phyloP scores from a whole-genome alignment of 1,140 invertebrate genomes.

The Lepidurus apus region DNA sequence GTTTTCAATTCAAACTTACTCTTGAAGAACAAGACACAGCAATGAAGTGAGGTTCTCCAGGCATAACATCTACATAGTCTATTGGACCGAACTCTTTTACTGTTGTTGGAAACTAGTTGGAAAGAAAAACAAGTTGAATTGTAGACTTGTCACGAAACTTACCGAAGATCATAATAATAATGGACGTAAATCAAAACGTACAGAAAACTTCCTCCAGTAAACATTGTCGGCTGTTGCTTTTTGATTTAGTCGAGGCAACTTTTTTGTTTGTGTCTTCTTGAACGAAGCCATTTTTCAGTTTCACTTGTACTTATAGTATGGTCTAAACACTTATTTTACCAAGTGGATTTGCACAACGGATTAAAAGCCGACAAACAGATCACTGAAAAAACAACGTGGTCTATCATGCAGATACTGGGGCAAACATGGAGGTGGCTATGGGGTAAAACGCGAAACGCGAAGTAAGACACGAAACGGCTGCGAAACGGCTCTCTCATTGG shows the following conservation, averaged over 20 bases:
- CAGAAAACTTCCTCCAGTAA: slow-evolving; percentile 79
- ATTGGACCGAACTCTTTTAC: slow-evolving; percentile 89
- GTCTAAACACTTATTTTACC: too few relatives aligned
- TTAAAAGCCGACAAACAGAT: too few relatives aligned
- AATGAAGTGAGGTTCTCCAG: slow-evolving; percentile 77
- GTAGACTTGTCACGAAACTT: slow-evolving; percentile 24
- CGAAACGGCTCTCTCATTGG: too few relatives aligned
- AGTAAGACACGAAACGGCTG: too few relatives aligned
- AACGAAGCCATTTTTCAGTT: slow-evolving; percentile 53
- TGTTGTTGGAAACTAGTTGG: slow-evolving; percentile 69
- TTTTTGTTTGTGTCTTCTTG: slow-evolving; percentile 65
- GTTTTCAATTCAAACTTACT: slow-evolving; percentile 48
- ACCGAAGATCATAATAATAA: too few relatives aligned
- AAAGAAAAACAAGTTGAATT: slow-evolving; percentile 35
- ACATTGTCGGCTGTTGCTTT: slow-evolving; percentile 65
- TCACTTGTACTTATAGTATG: background rate
- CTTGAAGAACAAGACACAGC: slow-evolving; percentile 83
- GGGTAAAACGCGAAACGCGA: too few relatives aligned
- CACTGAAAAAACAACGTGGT: too few relatives aligned
- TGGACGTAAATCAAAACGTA: too few relatives aligned
- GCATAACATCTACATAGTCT: slow-evolving; percentile 84
- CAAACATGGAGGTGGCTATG: too few relatives aligned
- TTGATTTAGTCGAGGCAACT: slow-evolving; percentile 60
- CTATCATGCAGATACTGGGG: too few relatives aligned
- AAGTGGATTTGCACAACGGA: too few relatives aligned